These are phyloP conservation scores for Lottia gigantea DNA, from an alignment of 2,888 invertebrate species.

Conservation along the genomic window DNA sequence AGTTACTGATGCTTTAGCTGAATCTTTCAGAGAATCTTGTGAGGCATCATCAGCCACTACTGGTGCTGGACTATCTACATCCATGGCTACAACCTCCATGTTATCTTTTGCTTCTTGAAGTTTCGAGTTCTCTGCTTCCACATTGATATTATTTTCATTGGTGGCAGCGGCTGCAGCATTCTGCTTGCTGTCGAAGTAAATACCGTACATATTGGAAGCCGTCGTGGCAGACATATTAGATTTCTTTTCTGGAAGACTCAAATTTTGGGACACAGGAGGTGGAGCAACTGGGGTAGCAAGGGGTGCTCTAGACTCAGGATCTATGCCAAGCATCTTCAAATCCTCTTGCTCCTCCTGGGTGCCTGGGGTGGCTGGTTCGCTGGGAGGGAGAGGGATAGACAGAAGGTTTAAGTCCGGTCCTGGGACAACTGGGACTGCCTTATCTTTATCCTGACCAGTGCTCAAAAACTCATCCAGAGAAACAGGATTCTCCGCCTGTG, in stretches of 20 bases:
- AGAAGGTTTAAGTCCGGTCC: neutral
- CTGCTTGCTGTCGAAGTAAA: neutral
- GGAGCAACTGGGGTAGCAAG: constrained; percentile 37
- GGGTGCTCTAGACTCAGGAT: constrained; percentile 29
- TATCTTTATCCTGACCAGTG: constrained; percentile 20
- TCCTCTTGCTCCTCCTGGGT: constrained; percentile 30
- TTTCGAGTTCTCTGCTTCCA: too few relatives aligned
- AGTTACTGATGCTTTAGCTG: too few relatives aligned
- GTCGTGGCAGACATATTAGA: neutral
- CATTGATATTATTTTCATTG: too few relatives aligned
- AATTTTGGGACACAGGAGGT: constrained; percentile 32
- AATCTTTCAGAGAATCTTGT: too few relatives aligned
- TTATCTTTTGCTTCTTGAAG: too few relatives aligned
- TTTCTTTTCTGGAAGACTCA: constrained; percentile 9
- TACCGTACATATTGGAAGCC: neutral
- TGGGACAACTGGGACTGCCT: constrained; percentile 18
- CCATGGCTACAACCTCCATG: too few relatives aligned
- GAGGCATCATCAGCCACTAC: too few relatives aligned
- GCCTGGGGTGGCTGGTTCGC: neutral
- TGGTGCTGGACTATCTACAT: too few relatives aligned
- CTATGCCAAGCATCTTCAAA: constrained; percentile 42
- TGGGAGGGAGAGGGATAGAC: neutral
- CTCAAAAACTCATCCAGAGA: constrained; percentile 42
- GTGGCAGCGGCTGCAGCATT: too few relatives aligned
- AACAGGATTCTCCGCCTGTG: constrained; percentile 31